A percentile compares a stretch with the other conserved stretches of the same genome.
phyloP scores from a whole-genome alignment of 2,113 vertebrate genomes.

The Dinomys branickii region DNA sequence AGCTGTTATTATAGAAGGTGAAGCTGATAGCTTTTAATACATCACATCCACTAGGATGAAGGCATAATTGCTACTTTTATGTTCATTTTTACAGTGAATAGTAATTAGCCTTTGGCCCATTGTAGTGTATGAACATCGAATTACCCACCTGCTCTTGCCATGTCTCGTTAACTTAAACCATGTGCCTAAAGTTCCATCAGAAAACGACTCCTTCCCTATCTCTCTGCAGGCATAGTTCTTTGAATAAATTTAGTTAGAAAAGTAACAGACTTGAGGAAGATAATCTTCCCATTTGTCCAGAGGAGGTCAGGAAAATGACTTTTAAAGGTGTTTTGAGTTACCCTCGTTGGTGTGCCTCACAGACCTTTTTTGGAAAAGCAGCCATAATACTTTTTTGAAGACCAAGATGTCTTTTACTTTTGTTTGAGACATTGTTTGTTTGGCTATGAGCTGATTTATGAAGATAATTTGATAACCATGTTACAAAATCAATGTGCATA shows the following conservation, averaged over 20 bases:
- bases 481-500: slow-evolving; percentile 75
- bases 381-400: background rate
- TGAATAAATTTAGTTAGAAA: slow-evolving; percentile 51
- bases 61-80: slow-evolving; percentile 81
- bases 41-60: slow-evolving; percentile 79
- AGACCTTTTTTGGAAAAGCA: slow-evolving; percentile 53
- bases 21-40: slow-evolving; percentile 80
- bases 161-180: slow-evolving; percentile 79
- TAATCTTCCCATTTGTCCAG: background rate
- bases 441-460: slow-evolving; percentile 74
- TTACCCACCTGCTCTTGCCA: slow-evolving; percentile 73
- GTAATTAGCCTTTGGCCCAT: slow-evolving; percentile 77
- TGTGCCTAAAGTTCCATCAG: slow-evolving; percentile 66
- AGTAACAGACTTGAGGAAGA: slow-evolving; percentile 6
- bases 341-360: background rate
- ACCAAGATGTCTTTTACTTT: slow-evolving; percentile 53
- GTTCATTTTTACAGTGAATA: slow-evolving; percentile 79
- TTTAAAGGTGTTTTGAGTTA: background rate
- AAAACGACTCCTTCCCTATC: slow-evolving; percentile 23
- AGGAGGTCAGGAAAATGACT: slow-evolving; percentile 3
- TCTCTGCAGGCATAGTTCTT: background rate
- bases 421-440: slow-evolving; percentile 68
- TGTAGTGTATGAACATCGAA: slow-evolving; percentile 78
- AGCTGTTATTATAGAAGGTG: slow-evolving; percentile 71
- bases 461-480: slow-evolving; percentile 77